Evolutionary conservation across 2,797 vertebrate genomes (phyloP), one percentile per base, ranked within the genome.

Genomic region (Silurus aristotelis): DNA sequence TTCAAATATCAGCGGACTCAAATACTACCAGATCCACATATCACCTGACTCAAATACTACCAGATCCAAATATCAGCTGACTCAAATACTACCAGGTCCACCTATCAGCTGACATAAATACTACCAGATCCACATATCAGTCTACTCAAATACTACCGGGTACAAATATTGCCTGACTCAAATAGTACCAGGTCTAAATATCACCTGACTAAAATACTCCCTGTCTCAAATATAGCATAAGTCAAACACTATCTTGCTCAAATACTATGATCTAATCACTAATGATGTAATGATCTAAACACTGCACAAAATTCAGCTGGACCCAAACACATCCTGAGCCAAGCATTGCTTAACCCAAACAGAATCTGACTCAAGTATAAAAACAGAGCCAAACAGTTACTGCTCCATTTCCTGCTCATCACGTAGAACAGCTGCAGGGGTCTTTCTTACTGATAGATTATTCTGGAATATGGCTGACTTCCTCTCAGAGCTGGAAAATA

Each of bases 401-500:
- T 83, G 63, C 86, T 84, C 85, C 82, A 83, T 71, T 88, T 86
- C n/a, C 86, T 80, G 70, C 87, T 86, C 82, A 86, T 87, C 84
- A 55, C 76, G 60, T 55, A 68, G 68, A 82, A 85, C 84, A 87
- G 86, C 80, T 38, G 27, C 66, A 58, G 72, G 31, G 17, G 80
- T 84, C 75, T 67, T 87, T 88, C 78, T 66, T 80, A 85, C 79
- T 67, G 56, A 83, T 67, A 85, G 88, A 86, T 85, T 88, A 82
- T 84, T 89, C 71, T 78, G 66, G 85, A 89, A 89, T 83, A 66
- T 82, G 78, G 87, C 76, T 72, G 27, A 89, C 89, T 89, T 90
- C 89, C 88, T 89, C 77, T 76, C 76, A 58, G 82, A 88, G 76
- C 90, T 90, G 89, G 90, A 87, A 90, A 91, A 90, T 80, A 58